Percentiles rank a stretch among this genome's conserved stretches.
Evolutionary conservation across 2,888 invertebrate species (phyloP).

Genomic region (Galerucella calmariensis): DNA sequence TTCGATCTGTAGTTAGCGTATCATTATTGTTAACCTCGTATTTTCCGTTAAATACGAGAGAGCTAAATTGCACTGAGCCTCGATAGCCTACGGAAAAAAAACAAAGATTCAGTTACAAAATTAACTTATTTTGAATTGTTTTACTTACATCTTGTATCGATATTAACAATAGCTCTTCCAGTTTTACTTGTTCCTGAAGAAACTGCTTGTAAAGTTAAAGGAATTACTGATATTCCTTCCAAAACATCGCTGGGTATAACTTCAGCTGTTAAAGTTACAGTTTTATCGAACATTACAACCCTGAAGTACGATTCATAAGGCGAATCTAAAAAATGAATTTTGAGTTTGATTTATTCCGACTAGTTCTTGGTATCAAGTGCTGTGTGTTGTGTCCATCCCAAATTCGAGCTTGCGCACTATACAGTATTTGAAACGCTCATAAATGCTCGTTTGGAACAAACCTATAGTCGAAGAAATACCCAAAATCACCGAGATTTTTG

Average conservation of each 20-base stretch:
- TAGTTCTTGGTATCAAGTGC: no score
- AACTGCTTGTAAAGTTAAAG: constrained; percentile 28
- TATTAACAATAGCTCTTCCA: constrained; percentile 32
- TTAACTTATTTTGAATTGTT: no score
- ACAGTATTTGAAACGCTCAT: no score
- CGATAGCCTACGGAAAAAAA: background rate
- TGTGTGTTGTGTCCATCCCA: no score
- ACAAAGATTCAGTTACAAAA: no score
- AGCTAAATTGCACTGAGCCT: constrained; percentile 7
- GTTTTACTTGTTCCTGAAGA: constrained; percentile 14
- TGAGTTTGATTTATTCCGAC: no score
- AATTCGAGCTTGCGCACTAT: no score
- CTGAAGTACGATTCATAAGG: constrained; percentile 35
- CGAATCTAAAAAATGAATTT: constrained; percentile 35
- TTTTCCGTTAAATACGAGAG: constrained; percentile 12
- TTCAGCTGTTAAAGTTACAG: background rate
- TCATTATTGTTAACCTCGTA: constrained; percentile 1
- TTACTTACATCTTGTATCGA: constrained; percentile 35
- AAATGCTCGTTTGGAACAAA: no score
- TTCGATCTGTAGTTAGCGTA: background rate
- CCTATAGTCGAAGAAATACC: no score
- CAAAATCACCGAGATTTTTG: no score
- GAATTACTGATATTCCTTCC: constrained; percentile 18
- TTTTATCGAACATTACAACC: constrained; percentile 19
- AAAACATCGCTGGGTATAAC: constrained; percentile 22